These are phyloP conservation scores for Bothrops jararaca DNA, from an alignment of 2,113 vertebrate species.

Conservation along the genomic window DNA sequence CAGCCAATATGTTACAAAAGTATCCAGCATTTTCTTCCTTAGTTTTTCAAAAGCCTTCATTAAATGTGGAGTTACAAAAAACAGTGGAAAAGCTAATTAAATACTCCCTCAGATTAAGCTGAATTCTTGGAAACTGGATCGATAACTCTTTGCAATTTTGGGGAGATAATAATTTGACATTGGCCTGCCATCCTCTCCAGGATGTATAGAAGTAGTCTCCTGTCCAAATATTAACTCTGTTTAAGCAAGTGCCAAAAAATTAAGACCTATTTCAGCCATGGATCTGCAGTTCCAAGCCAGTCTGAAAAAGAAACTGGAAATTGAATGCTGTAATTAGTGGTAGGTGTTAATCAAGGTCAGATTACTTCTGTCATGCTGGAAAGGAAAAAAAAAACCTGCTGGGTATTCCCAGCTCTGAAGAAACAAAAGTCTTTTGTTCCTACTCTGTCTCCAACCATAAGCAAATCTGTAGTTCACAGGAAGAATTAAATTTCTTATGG, in stretches of 20 bases:
- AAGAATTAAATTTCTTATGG: neutral
- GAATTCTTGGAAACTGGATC: neutral
- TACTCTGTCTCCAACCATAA: neutral
- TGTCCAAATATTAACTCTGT: neutral
- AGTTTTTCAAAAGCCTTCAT: neutral
- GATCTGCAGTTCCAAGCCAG: neutral
- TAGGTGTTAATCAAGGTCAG: neutral
- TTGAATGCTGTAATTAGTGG: neutral
- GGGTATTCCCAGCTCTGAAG: neutral
- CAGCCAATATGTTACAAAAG: neutral
- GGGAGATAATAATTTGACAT: neutral
- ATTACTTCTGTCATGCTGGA: neutral
- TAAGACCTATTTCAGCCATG: neutral
- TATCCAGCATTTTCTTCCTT: neutral
- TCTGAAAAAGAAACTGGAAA: neutral
- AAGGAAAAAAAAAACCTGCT: neutral
- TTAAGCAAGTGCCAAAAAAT: neutral
- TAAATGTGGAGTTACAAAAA: neutral
- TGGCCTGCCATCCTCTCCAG: neutral
- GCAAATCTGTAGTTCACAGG: neutral
- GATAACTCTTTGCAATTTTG: neutral
- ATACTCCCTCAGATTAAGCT: neutral
- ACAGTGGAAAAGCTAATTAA: neutral
- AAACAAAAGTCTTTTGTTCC: neutral
- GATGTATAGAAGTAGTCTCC: neutral